These are phyloP conservation scores for Conomelus anceps DNA, from an alignment of 2,888 invertebrate species.

Conservation along the genomic window DNA sequence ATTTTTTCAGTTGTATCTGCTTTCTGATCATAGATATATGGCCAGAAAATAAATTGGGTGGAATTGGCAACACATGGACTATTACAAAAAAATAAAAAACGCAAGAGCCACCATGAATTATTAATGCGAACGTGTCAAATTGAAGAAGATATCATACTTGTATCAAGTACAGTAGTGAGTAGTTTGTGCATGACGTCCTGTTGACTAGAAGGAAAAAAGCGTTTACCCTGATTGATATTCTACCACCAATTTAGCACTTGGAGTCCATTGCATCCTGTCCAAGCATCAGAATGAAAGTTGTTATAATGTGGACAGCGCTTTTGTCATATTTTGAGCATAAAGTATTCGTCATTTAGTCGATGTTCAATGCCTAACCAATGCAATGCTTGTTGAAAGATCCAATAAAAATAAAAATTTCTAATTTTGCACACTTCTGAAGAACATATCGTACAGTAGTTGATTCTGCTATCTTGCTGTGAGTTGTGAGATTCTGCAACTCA, in stretches of 20 bases:
- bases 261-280: background rate
- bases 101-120: background rate
- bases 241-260: background rate
- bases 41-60: too few relatives aligned
- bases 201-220: background rate
- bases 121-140: background rate
- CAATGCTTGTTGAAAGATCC: too few relatives aligned
- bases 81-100: background rate
- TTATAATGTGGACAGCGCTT: background rate
- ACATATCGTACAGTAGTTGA: too few relatives aligned
- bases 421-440: too few relatives aligned
- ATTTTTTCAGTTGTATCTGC: too few relatives aligned
- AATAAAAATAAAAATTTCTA: too few relatives aligned
- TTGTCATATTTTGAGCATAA: background rate
- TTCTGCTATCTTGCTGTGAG: too few relatives aligned
- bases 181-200: background rate
- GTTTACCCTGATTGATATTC: background rate
- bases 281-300: background rate
- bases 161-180: background rate
- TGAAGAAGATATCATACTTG: background rate
- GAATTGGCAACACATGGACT: background rate
- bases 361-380: too few relatives aligned
- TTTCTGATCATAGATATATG: too few relatives aligned
- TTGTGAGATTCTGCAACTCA: too few relatives aligned
- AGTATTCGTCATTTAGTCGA: background rate